Base-by-base conservation (phyloP, 2,797 vertebrate species). In the Staurois parvus region DNA sequence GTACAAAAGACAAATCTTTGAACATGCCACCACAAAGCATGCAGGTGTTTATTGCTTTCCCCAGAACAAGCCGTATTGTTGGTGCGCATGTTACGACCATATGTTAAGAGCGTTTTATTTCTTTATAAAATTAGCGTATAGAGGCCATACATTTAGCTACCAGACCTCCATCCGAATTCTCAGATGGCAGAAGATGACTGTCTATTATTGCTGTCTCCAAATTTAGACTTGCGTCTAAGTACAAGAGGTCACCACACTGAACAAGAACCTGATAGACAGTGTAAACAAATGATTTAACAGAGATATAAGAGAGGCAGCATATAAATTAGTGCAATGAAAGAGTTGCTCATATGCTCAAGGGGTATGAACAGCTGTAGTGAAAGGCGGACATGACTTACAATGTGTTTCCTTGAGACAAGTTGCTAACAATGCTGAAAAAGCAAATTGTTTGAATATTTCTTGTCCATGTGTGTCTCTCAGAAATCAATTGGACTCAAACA, bases 181-280 rank as follows among this genome's bases (percentile, higher is more conserved):
- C 67, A 72, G 48, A 68, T 66, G 83, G 40, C n/a, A 48, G 21
- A 72, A 66, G 68, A 72, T 66, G 28, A 79, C 69, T 45, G 76
- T 64, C 26, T 73, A 48, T 62, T 59, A 79, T 62, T 32, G 48
- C 83, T 79, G 75, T 79, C 76, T 73, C 83, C 76, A 67, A 79
- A 74, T 73, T 79, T 85, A 80, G 84, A 85, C 64, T 79, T 66
- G 26, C 30, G 64, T 75, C 72, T 56, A 30, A 75, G 84, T 79
- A 72, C 72, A 85, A 74, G 64, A 80, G 78, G 84, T 85, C 78
- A 80, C 42, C 45, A 30, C 30, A 17, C 29, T 37, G n/a, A 66
- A 45, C 64, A 76, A 69, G 77, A 40, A 34, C 68, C 19, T 85
- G 72, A 81, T 40, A 28, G 85, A 72, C 64, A 37, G 73, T 34